These are phyloP conservation scores for Notothenia rossii DNA, from an alignment of 2,113 vertebrate genomes.

Conservation along the genomic window DNA sequence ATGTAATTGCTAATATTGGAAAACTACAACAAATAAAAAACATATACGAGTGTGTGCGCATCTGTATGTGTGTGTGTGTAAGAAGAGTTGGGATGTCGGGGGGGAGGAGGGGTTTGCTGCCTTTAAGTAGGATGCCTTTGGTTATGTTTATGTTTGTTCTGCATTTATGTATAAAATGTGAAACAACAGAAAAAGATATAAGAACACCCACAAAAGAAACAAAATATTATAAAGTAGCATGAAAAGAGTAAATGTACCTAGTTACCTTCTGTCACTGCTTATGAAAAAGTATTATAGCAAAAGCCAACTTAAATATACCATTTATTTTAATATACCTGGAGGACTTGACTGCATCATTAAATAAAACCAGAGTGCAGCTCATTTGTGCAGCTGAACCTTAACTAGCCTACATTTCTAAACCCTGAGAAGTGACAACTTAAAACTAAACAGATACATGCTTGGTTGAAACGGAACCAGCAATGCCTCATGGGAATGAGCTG, in stretches of 20 bases:
- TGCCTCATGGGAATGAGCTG: conserved; percentile 11
- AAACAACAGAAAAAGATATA: background rate
- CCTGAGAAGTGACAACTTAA: background rate
- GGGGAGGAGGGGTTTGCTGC: too few species aligned
- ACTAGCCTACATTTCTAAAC: background rate
- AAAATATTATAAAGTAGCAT: background rate
- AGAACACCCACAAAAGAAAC: background rate
- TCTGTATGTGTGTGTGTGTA: too few species aligned
- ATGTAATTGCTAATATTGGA: background rate
- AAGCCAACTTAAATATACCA: too few species aligned
- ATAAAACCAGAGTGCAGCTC: too few species aligned
- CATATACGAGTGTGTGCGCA: too few species aligned
- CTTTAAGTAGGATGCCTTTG: too few species aligned
- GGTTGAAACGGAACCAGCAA: background rate
- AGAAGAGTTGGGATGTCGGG: too few species aligned
- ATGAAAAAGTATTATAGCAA: too few species aligned
- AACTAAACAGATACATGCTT: conserved; percentile 2
- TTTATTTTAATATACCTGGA: background rate
- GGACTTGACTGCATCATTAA: background rate
- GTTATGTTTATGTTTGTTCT: too few species aligned
- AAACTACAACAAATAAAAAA: too few species aligned
- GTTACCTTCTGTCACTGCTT: too few species aligned
- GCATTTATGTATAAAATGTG: too few species aligned
- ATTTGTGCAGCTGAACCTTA: background rate
- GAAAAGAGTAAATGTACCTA: background rate